A percentile compares a stretch with the other conserved stretches of the same genome.
phyloP scores from a whole-genome alignment of 2,797 vertebrate species.

The Myotis pilosus region DNA sequence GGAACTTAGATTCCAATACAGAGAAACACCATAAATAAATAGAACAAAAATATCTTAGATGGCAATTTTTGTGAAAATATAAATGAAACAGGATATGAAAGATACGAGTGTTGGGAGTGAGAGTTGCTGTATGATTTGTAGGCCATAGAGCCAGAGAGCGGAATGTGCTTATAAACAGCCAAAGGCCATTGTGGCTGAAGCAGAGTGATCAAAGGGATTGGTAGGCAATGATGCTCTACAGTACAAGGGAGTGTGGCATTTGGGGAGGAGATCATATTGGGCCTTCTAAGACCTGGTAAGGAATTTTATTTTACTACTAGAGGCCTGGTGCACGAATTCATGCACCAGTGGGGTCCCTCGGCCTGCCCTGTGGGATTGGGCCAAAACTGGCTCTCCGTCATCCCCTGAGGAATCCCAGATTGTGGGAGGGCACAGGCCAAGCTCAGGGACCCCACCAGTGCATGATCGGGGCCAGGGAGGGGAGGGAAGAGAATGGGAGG shows the following conservation, averaged over 20 bases:
- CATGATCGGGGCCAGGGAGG: too few species aligned
- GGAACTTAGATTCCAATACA: not conserved
- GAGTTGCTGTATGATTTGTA: fast-evolving
- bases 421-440: too few species aligned
- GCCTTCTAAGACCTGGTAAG: not conserved
- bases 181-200: too few species aligned
- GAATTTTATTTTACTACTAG: not conserved
- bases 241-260: fast-evolving
- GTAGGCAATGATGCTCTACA: too few species aligned
- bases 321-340: too few species aligned
- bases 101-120: not conserved
- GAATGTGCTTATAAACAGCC: not conserved
- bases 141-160: too few species aligned
- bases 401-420: too few species aligned
- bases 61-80: not conserved
- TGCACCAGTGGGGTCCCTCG: too few species aligned
- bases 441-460: too few species aligned
- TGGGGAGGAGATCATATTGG: not conserved
- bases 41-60: not conserved
- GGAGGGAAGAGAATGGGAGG: too few species aligned
- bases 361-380: too few species aligned
- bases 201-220: not conserved
- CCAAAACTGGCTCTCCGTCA: too few species aligned
- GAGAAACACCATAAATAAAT: not conserved
- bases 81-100: not conserved